A percentile compares a stretch with the other conserved stretches of the same genome.
These are phyloP conservation scores for Drosophila triauraria DNA, from an alignment of 1,140 invertebrate genomes.

Conservation along the genomic window DNA sequence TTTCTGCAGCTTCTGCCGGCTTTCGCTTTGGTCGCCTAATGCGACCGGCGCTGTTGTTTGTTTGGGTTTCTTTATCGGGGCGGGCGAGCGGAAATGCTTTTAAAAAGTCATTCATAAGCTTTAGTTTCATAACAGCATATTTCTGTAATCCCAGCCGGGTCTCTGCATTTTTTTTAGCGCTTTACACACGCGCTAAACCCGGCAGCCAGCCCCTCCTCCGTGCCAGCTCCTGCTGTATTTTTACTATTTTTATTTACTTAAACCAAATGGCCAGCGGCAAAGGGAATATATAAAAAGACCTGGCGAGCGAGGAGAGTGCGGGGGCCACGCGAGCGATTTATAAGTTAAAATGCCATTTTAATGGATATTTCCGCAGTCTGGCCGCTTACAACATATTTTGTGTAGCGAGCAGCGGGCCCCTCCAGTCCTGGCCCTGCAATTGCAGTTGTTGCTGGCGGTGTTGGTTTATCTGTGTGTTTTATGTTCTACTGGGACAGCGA, in stretches of 20 bases:
- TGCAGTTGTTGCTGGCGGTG: constrained; percentile 34
- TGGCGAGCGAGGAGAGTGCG: constrained; percentile 1
- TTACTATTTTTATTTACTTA: constrained; percentile 62
- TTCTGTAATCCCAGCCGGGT: constrained; percentile 56
- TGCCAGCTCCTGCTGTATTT: background rate
- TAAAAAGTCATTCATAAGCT: constrained; percentile 79
- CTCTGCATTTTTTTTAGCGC: constrained; percentile 58
- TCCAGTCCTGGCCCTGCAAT: constrained; percentile 10
- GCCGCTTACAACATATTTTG: constrained; percentile 71
- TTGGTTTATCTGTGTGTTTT: constrained; percentile 52
- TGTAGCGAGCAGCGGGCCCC: constrained; percentile 23
- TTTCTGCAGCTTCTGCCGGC: constrained; percentile 31
- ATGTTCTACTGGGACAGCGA: constrained; percentile 47
- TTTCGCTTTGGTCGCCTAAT: constrained; percentile 47
- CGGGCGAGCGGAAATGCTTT: constrained; percentile 59
- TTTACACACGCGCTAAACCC: constrained; percentile 54
- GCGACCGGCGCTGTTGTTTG: constrained; percentile 57
- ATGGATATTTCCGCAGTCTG: constrained; percentile 79
- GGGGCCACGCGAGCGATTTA: constrained; percentile 66
- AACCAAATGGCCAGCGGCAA: constrained; percentile 66
- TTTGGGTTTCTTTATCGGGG: constrained; percentile 48
- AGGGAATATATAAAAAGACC: constrained; percentile 64
- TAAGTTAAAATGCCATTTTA: constrained; percentile 83
- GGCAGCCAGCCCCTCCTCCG: background rate
- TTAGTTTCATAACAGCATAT: constrained; percentile 71